A percentile compares a stretch with the other conserved stretches of the same genome.
Conservation (phyloP, 2,888 invertebrate species). For the Lordiphosa andalusiaca region DNA sequence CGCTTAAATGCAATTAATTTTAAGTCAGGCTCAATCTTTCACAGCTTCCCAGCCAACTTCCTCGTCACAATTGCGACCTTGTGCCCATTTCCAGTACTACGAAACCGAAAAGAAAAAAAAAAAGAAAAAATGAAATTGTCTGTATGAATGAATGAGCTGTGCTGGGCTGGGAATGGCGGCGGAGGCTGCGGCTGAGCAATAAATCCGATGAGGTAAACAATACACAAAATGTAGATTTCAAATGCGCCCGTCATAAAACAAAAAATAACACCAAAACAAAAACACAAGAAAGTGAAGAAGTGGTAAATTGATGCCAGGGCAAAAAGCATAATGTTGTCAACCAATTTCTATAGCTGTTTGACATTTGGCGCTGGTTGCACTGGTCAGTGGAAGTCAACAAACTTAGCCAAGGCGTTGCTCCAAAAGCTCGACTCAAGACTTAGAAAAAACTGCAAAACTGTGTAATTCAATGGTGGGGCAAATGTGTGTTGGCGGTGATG, state of each 20-base stretch:
- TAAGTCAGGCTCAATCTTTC: conserved; percentile 14
- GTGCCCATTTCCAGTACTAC: conserved; percentile 65
- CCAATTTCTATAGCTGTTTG: conserved; percentile 52
- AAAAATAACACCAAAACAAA: conserved; percentile 36
- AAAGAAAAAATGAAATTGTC: conserved; percentile 47
- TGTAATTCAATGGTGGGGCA: neutral
- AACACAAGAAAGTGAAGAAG: conserved; percentile 27
- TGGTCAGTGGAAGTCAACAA: conserved; percentile 59
- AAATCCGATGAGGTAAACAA: conserved; percentile 55
- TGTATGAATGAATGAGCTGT: conserved; percentile 50
- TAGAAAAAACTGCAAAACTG: conserved; percentile 32
- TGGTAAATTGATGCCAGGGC: conserved; percentile 36
- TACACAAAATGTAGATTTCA: conserved; percentile 48
- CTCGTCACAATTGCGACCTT: conserved; percentile 59
- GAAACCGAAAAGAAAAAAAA: conserved; percentile 33
- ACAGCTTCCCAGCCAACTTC: conserved; percentile 51
- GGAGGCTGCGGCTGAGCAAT: conserved; percentile 29
- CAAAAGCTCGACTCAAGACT: conserved; percentile 14
- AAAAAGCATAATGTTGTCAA: conserved; percentile 57
- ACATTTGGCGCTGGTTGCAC: conserved; percentile 38
- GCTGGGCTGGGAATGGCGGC: conserved; percentile 48
- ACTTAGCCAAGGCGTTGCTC: conserved; percentile 59
- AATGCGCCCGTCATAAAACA: conserved; percentile 52
- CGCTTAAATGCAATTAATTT: conserved; percentile 55
- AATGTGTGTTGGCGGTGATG: conserved; percentile 14